Conservation (phyloP, 2,797 vertebrate species). For the Sciaenops ocellatus region DNA sequence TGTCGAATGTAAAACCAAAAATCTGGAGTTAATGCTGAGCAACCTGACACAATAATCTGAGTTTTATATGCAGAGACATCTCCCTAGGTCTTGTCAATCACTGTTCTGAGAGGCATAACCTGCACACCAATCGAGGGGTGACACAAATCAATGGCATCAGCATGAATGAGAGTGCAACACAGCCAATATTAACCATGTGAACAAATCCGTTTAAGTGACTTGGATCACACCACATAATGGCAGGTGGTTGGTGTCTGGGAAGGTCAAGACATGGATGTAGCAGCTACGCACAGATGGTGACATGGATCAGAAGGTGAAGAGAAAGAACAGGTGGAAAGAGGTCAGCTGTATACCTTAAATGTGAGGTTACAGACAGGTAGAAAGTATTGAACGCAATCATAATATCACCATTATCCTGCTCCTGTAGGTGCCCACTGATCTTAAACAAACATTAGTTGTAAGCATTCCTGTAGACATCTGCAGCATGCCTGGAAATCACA, state of each 20-base stretch:
- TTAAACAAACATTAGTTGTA: background rate
- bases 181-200: slow-evolving; percentile 37
- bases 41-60: background rate
- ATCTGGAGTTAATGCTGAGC: slow-evolving; percentile 1
- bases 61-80: background rate
- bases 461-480: background rate
- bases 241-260: slow-evolving; percentile 59
- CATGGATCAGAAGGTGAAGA: slow-evolving; percentile 63
- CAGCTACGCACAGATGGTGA: slow-evolving; percentile 74
- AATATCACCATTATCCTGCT: background rate
- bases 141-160: background rate
- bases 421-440: background rate
- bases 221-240: slow-evolving; percentile 23
- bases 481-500: background rate
- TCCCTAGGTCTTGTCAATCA: background rate
- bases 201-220: slow-evolving; percentile 27
- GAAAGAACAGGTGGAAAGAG: slow-evolving; percentile 51
- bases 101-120: background rate
- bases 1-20: slow-evolving; percentile 14
- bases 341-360: slow-evolving; percentile 10
- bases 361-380: background rate
- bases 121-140: background rate
- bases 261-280: slow-evolving; percentile 48
- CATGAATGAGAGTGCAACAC: background rate
- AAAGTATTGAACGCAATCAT: background rate